phyloP scores from a whole-genome alignment of 2,797 vertebrate genomes.

The Etheostoma perlongum region DNA sequence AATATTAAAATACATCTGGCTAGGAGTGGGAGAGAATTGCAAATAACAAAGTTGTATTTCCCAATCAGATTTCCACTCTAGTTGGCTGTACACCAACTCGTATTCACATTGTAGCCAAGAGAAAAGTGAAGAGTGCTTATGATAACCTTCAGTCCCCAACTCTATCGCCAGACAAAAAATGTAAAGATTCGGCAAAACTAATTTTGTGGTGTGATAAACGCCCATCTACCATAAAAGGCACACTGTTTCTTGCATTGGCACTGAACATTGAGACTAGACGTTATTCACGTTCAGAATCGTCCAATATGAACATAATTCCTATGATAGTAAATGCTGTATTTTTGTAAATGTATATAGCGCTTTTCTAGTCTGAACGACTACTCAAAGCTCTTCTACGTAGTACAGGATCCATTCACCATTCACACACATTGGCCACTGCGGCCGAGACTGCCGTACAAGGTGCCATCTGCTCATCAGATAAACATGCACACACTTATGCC shows the following conservation, averaged over 20 bases:
- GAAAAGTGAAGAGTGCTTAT: background rate
- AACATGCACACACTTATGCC: no score
- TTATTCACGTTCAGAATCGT: conserved; percentile 1
- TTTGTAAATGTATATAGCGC: no score
- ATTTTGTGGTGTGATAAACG: conserved; percentile 13
- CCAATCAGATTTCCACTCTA: background rate
- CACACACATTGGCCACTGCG: no score
- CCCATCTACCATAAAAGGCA: background rate
- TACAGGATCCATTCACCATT: no score
- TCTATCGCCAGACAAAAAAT: background rate
- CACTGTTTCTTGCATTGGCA: background rate
- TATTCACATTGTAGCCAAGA: conserved; percentile 9
- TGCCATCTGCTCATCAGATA: no score
- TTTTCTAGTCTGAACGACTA: no score
- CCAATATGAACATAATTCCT: conserved; percentile 15
- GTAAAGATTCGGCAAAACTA: no score
- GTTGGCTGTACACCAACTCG: background rate
- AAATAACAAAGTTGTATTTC: conserved; percentile 22
- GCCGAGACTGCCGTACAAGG: no score
- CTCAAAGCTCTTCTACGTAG: no score
- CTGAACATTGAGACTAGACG: conserved; percentile 15
- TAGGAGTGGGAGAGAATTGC: conserved; percentile 16
- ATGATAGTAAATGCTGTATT: no score
- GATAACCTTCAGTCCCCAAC: background rate
- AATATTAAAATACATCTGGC: conserved; percentile 31